phyloP scores from a whole-genome alignment of 2,888 invertebrate species.

The Seira sanloemensis region DNA sequence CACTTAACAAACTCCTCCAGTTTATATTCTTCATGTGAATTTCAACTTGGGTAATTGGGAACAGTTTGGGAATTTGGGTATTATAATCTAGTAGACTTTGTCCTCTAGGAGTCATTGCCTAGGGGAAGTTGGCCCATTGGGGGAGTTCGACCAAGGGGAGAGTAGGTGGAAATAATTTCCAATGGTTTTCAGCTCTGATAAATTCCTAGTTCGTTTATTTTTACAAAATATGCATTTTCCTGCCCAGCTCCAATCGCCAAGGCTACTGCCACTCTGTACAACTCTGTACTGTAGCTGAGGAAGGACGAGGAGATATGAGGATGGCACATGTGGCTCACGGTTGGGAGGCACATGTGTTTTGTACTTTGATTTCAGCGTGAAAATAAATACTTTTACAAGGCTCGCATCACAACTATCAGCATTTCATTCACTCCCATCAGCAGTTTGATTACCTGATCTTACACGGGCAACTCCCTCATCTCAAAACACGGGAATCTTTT shows the following conservation, averaged over 20 bases:
- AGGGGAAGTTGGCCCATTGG: too few relatives aligned
- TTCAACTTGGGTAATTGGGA: too few relatives aligned
- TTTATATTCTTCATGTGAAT: too few relatives aligned
- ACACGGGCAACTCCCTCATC: conserved; percentile 1
- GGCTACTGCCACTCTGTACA: not conserved
- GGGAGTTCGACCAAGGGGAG: too few relatives aligned
- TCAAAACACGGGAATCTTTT: too few relatives aligned
- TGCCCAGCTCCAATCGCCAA: not conserved
- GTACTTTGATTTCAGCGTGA: not conserved
- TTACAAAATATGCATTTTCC: not conserved
- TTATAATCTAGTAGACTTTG: too few relatives aligned
- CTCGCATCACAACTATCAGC: not conserved
- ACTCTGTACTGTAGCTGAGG: not conserved
- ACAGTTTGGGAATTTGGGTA: too few relatives aligned
- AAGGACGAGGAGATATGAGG: not conserved
- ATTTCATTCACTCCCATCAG: not conserved
- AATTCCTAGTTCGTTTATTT: conserved; percentile 2
- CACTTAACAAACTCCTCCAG: too few relatives aligned
- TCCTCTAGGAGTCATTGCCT: too few relatives aligned
- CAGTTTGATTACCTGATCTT: conserved; percentile 15
- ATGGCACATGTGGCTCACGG: not conserved
- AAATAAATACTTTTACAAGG: not conserved
- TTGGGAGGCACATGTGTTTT: not conserved
- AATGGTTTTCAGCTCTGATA: too few relatives aligned
- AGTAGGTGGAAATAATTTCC: too few relatives aligned